Evolutionary conservation across 2,888 invertebrate species (phyloP).

Genomic region (Tetragonisca angustula): DNA sequence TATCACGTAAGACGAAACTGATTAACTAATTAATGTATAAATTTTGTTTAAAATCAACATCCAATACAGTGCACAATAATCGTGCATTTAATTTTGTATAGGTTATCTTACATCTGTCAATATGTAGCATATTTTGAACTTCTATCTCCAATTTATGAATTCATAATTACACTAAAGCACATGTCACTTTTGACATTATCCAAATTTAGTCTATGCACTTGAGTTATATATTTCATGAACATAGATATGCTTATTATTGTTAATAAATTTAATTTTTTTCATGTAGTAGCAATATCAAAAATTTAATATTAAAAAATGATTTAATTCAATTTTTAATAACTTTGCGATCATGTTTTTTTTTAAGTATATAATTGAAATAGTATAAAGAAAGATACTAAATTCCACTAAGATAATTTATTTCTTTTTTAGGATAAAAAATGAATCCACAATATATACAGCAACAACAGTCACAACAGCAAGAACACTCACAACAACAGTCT

Average conservation of each 20-base stretch:
- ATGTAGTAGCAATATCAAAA: not conserved
- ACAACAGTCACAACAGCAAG: conserved; percentile 68
- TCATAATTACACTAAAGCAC: not conserved
- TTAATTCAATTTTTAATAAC: not conserved
- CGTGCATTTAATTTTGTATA: conserved; percentile 45
- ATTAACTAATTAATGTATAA: not conserved
- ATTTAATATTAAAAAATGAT: not conserved
- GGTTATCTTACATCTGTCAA: conserved; percentile 61
- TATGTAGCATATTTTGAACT: conserved; percentile 56
- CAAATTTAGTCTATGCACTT: not conserved
- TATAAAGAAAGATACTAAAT: not conserved
- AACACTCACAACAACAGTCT: conserved; percentile 68
- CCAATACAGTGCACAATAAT: not conserved
- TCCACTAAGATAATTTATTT: not conserved
- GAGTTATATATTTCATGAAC: not conserved
- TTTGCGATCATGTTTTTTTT: not conserved
- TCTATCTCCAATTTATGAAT: conserved; percentile 26
- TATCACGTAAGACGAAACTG: not conserved
- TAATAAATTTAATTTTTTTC: conserved; percentile 6
- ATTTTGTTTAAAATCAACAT: conserved; percentile 7
- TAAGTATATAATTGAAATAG: not conserved
- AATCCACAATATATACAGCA: conserved; percentile 85
- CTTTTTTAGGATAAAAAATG: conserved; percentile 81
- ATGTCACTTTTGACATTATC: not conserved
- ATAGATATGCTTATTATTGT: not conserved